Evolutionary conservation across 2,113 vertebrate genomes (phyloP).

Genomic region (Aptenodytes patagonicus): DNA sequence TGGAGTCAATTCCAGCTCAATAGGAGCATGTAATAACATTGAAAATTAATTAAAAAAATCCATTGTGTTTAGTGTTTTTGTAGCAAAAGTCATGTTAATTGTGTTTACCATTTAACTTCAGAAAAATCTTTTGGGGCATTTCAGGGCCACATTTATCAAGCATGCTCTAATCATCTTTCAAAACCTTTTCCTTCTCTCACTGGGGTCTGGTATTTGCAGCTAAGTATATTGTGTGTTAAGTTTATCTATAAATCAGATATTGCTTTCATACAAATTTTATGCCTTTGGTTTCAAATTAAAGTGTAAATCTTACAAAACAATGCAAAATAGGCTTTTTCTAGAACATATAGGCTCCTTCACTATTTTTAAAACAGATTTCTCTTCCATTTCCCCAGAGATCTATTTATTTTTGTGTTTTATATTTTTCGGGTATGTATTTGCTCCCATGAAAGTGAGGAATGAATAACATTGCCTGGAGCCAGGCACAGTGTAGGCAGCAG

Average conservation of each 20-base stretch:
- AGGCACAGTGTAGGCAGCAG: slow-evolving; percentile 54
- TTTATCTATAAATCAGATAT: slow-evolving; percentile 57
- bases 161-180: slow-evolving; percentile 23
- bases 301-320: slow-evolving; percentile 58
- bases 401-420: slow-evolving; percentile 61
- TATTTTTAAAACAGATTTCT: slow-evolving; percentile 60
- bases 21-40: slow-evolving; percentile 27
- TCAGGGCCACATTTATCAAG: slow-evolving; percentile 12
- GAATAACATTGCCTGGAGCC: slow-evolving; percentile 52
- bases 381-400: not conserved
- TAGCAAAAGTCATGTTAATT: slow-evolving; percentile 21
- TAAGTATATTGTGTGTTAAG: slow-evolving; percentile 35
- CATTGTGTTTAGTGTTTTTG: slow-evolving; percentile 5
- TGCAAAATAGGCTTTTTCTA: slow-evolving; percentile 40
- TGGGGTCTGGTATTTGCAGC: slow-evolving; percentile 28
- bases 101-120: slow-evolving; percentile 19
- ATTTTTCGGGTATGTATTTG: slow-evolving; percentile 56
- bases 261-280: slow-evolving; percentile 59
- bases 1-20: slow-evolving; percentile 3
- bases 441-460: slow-evolving; percentile 45
- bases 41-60: slow-evolving; percentile 46
- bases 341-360: not conserved
- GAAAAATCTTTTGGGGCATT: not conserved
- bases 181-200: slow-evolving; percentile 1
- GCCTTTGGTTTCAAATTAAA: slow-evolving; percentile 56